Base-by-base conservation (phyloP, 1,140 invertebrate species). In the Berghia stephanieae region DNA sequence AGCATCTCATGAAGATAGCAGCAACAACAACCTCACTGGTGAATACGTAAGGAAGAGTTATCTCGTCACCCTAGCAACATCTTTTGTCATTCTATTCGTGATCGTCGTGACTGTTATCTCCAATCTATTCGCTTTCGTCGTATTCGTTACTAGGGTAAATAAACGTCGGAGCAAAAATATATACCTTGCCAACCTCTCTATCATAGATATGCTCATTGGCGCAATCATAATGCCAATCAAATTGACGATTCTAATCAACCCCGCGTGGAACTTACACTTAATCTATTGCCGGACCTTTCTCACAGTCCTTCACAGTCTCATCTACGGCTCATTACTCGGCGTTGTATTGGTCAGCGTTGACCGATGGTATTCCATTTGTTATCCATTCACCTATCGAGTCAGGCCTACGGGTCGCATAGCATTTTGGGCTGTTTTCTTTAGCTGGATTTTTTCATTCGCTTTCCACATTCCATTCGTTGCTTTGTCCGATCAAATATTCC, bases 351-450 rank as follows among this genome's bases (percentile, higher is more conserved):
- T 85, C 57, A 84, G 83, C 46, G 77, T 82, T 8, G 85, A 86
- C 60, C 52, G 85, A 36, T 86, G 85, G 85, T 85, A 84, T 81
- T 84, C 83, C 5, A 82, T 86, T 27, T 82, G 82, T 75, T 85
- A 83, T 71, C 85, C 85, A 13, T 81, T 86, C 69, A 85, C 85
- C 0, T 86, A 86, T 74, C 66, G 85, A 75, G 81, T 84, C 2
- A 79, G 78, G 60, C 81, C 83, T 46, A 86, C 83, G n/a, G 78
- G 82, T 18, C 79, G 78, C 44, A 81, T 83, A 31, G 81, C 84
- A 3, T 27, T 83, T 10, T 78, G 81, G n/a, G 67, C 83, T 27
- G 83, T 83, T 27, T 60, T 77, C 3, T 43, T 74, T 31, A 75
- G 79, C 27, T 86, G 83, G 84, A 24, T 82, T 2, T 49, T 82